phyloP scores from a whole-genome alignment of 1,140 invertebrate genomes.

The Bombus affinis region DNA sequence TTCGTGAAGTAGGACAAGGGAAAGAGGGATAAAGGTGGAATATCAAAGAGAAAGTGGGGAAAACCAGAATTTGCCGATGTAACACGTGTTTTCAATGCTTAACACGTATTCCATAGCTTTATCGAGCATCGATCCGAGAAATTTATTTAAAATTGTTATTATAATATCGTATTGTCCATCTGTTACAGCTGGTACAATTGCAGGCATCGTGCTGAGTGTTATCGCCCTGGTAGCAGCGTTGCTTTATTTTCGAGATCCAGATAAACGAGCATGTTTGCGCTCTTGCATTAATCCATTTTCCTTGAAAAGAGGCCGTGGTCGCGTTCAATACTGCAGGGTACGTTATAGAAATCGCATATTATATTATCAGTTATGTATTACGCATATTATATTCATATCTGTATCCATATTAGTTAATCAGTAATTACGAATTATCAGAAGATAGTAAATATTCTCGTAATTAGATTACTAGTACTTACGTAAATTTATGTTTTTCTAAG shows the following conservation, averaged over 20 bases:
- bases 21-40: neutral
- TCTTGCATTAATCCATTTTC: conserved; percentile 44
- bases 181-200: conserved; percentile 56
- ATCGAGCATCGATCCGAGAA: neutral
- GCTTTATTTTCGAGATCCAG: conserved; percentile 62
- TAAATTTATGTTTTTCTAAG: neutral
- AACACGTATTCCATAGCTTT: neutral
- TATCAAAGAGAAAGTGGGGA: neutral
- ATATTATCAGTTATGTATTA: neutral
- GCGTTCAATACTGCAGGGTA: conserved; percentile 71
- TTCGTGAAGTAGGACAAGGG: neutral
- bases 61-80: neutral
- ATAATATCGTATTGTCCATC: neutral
- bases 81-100: too few species aligned
- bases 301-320: conserved; percentile 55
- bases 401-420: neutral
- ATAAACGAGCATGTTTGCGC: conserved; percentile 54
- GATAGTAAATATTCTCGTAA: neutral
- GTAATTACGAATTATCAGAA: neutral
- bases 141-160: neutral
- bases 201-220: conserved; percentile 39
- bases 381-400: neutral
- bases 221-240: conserved; percentile 35
- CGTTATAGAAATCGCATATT: neutral
- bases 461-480: neutral